Evolutionary conservation across 2,888 invertebrate genomes (phyloP), one percentile per base, ranked within the genome.

Genomic region (Andrena praecox): DNA sequence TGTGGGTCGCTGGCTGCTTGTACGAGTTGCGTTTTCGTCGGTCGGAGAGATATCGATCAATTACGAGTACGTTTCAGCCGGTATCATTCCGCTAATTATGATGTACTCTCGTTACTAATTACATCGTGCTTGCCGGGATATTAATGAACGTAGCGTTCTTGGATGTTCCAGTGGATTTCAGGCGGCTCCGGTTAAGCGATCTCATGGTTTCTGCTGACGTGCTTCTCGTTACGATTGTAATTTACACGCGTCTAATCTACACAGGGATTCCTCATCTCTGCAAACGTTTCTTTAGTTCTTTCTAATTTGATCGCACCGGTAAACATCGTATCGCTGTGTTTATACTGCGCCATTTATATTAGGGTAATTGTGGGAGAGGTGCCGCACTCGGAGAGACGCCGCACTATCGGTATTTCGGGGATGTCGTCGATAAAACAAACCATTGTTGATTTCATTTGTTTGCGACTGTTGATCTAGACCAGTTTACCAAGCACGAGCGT

Each of bases 61-160:
- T 80, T 80, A 56, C 72, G 56, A 80, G 80, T 68, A 68, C 54
- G 54, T 72, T 80, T 80, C 72, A 68, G 67, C 62, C 35, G 62
- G 62, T 80, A 67, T 80, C 80, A 50, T 72, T 80, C 72, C 80
- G 67, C 80, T 72, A 80, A 80, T 80, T 80, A 80, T 72, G 80
- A 72, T 63, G 62, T 68, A 80, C 80, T 29, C 33, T 80, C 56
- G 56, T 63, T 68, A 48, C 72, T 80, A 80, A 80, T 80, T 80
- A 79, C 50, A 33, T 27, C 31, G 33, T 52, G 54, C 56, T 24
- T 54, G 12, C 31, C 27, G 27, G 66, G 29, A 48, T 71, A 79
- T 79, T 70, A 71, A 79, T 60, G 60, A 71, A 48, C 33, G 54
- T 16, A 27, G 16, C 10, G 33, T 10, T 29, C 27, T n/a, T 12